Evolutionary conservation across 1,140 invertebrate genomes (phyloP).

Genomic region (Drosophila auraria): DNA sequence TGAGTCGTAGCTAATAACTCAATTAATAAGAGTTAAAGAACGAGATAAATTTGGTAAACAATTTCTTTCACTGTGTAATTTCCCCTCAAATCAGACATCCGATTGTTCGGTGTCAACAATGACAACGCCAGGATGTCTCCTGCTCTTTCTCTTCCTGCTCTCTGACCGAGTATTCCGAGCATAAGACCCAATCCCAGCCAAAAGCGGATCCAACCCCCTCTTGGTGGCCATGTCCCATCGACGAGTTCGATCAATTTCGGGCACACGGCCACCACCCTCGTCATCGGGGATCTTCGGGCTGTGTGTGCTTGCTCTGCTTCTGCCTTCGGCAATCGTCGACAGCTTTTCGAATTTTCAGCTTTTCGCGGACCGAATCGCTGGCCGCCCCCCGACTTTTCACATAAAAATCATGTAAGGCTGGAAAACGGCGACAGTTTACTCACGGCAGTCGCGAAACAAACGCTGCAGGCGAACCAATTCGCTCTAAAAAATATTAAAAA

Average conservation of each 20-base stretch:
- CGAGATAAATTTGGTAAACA: too few species aligned
- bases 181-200: background rate
- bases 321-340: conserved; percentile 31
- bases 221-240: conserved; percentile 10
- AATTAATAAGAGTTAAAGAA: conserved; percentile 4
- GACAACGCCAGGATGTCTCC: conserved; percentile 4
- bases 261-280: conserved; percentile 6
- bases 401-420: conserved; percentile 85
- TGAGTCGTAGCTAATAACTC: background rate
- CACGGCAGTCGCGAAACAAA: conserved; percentile 77
- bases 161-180: too few species aligned
- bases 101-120: conserved; percentile 19
- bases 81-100: background rate
- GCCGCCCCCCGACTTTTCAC: conserved; percentile 68
- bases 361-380: conserved; percentile 40
- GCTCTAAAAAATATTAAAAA: background rate
- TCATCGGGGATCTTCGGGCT: conserved; percentile 36
- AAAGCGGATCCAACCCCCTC: background rate
- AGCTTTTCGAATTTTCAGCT: conserved; percentile 64
- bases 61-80: background rate
- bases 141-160: background rate
- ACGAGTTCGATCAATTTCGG: conserved; percentile 7
- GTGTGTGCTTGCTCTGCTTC: conserved; percentile 11
- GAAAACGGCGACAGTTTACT: conserved; percentile 84
- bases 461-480: conserved; percentile 51